Percentiles rank a stretch among this genome's conserved stretches.
phyloP scores from a whole-genome alignment of 2,113 vertebrate genomes.

The Pygoscelis antarcticus region DNA sequence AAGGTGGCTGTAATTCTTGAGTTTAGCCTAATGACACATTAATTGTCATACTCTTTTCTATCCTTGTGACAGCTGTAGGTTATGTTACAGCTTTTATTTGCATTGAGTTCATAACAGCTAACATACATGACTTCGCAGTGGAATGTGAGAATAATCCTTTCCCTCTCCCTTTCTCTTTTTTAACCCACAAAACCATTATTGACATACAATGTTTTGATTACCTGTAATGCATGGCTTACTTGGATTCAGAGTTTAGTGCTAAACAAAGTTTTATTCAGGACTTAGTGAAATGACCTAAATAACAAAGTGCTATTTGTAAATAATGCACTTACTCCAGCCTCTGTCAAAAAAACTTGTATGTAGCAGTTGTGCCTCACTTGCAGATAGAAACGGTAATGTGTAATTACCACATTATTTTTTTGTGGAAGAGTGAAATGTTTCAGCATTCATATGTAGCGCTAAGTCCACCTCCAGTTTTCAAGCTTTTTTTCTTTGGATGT shows the following conservation, averaged over 20 bases:
- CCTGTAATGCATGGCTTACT: neutral
- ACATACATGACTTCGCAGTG: neutral
- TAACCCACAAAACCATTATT: neutral
- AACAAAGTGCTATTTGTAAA: neutral
- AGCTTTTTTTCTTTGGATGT: neutral
- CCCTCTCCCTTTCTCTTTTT: neutral
- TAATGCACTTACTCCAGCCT: neutral
- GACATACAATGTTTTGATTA: neutral
- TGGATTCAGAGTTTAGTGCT: neutral
- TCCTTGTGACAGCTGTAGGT: neutral
- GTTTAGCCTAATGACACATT: neutral
- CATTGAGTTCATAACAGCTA: neutral
- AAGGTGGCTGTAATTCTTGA: neutral
- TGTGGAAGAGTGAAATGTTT: neutral
- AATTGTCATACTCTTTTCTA: neutral
- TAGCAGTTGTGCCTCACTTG: neutral
- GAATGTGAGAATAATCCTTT: neutral
- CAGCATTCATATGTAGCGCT: neutral
- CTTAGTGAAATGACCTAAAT: neutral
- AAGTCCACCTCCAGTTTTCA: neutral
- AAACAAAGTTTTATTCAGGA: neutral
- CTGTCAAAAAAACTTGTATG: neutral
- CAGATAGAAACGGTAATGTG: neutral
- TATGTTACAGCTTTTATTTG: neutral
- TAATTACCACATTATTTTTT: neutral